Evolutionary conservation across 2,888 invertebrate genomes (phyloP).

Genomic region (Synanthedon myopaeformis): DNA sequence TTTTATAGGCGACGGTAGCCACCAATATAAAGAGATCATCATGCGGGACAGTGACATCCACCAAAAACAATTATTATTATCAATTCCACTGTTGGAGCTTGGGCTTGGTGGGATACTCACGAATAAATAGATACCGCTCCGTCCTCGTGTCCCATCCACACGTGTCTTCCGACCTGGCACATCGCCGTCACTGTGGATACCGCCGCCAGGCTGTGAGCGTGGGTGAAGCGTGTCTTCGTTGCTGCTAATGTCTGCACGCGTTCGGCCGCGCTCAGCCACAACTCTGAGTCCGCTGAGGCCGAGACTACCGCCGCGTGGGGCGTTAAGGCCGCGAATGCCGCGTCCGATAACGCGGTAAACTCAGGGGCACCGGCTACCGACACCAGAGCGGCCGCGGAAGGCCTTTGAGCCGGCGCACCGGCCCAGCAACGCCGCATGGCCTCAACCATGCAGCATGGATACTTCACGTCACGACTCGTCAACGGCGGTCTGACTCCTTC

Average conservation of each 20-base stretch:
- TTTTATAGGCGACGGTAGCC: too few species aligned
- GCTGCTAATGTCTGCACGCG: constrained; percentile 59
- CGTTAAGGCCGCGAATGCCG: constrained; percentile 23
- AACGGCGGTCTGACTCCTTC: constrained; percentile 94
- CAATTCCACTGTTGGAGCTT: too few species aligned
- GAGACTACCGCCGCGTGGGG: constrained; percentile 2
- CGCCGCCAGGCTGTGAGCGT: constrained; percentile 42
- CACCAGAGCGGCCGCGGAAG: constrained; percentile 95
- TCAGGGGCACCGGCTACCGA: constrained; percentile 92
- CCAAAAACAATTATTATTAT: too few species aligned
- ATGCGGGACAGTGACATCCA: too few species aligned
- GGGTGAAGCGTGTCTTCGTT: constrained; percentile 32
- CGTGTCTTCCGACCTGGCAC: constrained; percentile 79
- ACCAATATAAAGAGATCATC: too few species aligned
- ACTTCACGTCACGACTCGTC: constrained; percentile 83
- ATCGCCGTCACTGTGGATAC: constrained; percentile 76
- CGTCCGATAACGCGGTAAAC: constrained; percentile 73
- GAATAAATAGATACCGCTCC: constrained; percentile 88
- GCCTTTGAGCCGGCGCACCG: constrained; percentile 85
- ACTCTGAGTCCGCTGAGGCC: constrained; percentile 62
- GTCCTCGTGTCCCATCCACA: constrained; percentile 92
- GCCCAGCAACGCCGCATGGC: constrained; percentile 97
- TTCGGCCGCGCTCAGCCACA: constrained; percentile 73
- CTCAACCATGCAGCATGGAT: constrained; percentile 91
- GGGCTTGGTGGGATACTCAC: constrained; percentile 36